Conservation (phyloP, 35 echinoderm and acorn worm species). For the Heliocidaris erythrogramma region DNA sequence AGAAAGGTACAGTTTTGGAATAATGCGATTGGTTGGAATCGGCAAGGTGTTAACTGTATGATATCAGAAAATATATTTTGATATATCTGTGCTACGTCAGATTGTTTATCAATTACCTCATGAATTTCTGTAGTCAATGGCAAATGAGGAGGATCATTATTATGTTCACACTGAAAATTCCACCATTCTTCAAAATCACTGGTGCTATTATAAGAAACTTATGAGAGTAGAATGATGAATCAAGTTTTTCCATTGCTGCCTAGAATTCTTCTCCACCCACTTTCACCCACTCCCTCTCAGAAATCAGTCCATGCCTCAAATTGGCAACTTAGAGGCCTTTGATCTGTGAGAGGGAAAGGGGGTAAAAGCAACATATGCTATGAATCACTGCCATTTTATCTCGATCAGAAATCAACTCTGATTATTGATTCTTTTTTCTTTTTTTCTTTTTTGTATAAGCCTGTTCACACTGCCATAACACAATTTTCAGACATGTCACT, state of each 20-base stretch:
- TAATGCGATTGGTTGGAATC: not conserved
- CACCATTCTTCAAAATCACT: constrained; percentile 4
- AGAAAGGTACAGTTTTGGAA: not conserved
- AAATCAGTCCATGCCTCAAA: not conserved
- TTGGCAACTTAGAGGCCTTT: not conserved
- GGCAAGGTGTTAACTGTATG: not conserved
- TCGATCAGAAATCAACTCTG: not conserved
- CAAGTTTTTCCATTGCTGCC: not conserved
- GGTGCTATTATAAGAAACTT: not conserved
- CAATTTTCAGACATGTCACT: not conserved
- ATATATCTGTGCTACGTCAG: constrained; percentile 1
- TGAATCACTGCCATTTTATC: constrained; percentile 11
- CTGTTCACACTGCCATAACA: not conserved
- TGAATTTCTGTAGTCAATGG: not conserved
- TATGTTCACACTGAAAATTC: not conserved
- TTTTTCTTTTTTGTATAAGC: not conserved
- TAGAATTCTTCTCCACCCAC: not conserved
- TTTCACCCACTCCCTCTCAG: constrained; percentile 7
- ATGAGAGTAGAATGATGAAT: not conserved
- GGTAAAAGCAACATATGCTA: not conserved
- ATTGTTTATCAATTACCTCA: not conserved
- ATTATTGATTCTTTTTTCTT: not conserved
- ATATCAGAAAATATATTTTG: not conserved
- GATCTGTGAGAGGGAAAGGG: not conserved
- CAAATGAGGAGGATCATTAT: not conserved